Evolutionary conservation across 2,113 vertebrate species (phyloP).

Genomic region (Phrynosoma platyrhinos): DNA sequence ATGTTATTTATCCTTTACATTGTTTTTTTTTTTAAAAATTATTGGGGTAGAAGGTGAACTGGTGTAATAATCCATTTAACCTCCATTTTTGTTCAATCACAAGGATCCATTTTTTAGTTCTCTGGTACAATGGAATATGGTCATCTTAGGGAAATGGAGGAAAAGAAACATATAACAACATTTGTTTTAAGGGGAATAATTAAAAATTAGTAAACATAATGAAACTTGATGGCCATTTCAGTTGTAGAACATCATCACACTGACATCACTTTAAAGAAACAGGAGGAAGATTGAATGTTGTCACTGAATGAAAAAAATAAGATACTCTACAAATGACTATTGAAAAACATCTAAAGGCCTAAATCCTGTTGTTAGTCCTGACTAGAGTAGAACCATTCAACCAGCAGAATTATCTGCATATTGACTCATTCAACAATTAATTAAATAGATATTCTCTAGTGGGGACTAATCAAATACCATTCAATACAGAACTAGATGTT

Average conservation of each 20-base stretch:
- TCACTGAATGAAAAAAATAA: fast-evolving
- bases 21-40: conserved; percentile 40
- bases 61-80: neutral
- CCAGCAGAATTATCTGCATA: no score
- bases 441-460: no score
- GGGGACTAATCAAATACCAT: no score
- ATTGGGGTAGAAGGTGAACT: neutral
- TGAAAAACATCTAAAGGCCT: neutral
- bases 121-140: neutral
- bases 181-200: neutral
- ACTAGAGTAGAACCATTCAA: no score
- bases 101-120: neutral
- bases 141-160: fast-evolving
- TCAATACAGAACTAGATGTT: no score
- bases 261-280: neutral
- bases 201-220: neutral
- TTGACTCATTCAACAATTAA: no score
- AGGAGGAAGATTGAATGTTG: neutral
- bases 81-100: conserved; percentile 18
- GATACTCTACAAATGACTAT: neutral
- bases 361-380: neutral
- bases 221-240: neutral
- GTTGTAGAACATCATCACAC: fast-evolving
- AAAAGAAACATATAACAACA: neutral
- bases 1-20: conserved; percentile 28